Conservation (phyloP, 2,113 vertebrate genomes). For the Misgurnus mizolepis region DNA sequence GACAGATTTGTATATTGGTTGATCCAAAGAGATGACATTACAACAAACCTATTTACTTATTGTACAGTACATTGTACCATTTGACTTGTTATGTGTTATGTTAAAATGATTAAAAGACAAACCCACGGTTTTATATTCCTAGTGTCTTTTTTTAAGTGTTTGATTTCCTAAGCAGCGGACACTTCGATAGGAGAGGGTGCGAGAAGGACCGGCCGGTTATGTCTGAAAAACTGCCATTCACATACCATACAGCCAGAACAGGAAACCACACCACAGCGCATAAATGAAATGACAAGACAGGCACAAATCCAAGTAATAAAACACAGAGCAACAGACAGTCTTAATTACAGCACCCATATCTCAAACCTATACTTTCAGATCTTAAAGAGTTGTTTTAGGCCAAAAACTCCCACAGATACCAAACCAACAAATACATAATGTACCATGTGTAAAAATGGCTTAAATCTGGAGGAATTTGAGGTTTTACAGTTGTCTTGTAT, state of each 20-base stretch:
- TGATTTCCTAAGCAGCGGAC: constrained; percentile 45
- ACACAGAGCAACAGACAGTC: constrained; percentile 53
- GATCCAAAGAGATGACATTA: constrained; percentile 84
- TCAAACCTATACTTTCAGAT: constrained; percentile 63
- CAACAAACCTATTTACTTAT: constrained; percentile 82
- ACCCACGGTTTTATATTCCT: constrained; percentile 71
- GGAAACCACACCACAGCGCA: constrained; percentile 53
- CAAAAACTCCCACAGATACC: constrained; percentile 43
- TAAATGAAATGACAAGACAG: constrained; percentile 51
- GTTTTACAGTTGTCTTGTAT: constrained; percentile 45
- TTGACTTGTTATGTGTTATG: constrained; percentile 81
- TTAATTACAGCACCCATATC: constrained; percentile 61
- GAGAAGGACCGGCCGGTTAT: constrained; percentile 36
- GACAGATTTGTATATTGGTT: constrained; percentile 83
- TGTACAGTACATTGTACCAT: constrained; percentile 81
- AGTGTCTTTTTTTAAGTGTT: constrained; percentile 32
- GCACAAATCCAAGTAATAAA: constrained; percentile 55
- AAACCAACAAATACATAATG: constrained; percentile 52
- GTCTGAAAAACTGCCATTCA: constrained; percentile 52
- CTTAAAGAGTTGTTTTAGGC: constrained; percentile 44
- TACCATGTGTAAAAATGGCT: constrained; percentile 38
- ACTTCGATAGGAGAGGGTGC: constrained; percentile 24
- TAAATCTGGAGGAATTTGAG: constrained; percentile 45
- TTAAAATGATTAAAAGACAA: constrained; percentile 82
- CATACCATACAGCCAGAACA: constrained; percentile 50